Evolutionary conservation across 92 coral and sea anemone species (phyloP).

Genomic region (Metridium senile): DNA sequence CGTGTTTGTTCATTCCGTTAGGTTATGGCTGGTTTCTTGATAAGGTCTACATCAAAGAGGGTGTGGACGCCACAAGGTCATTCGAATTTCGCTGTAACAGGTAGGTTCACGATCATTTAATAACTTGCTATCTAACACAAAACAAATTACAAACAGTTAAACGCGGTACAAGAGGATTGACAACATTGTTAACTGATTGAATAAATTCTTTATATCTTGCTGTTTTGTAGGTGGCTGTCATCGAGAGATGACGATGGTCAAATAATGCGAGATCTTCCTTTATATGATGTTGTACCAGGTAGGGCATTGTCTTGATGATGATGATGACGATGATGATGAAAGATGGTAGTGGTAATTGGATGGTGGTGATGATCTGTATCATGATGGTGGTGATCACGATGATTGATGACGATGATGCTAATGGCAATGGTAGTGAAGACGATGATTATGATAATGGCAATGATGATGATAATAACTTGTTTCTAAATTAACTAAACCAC

Average conservation of each 20-base stretch:
- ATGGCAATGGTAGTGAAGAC: neutral
- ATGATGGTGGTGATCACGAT: neutral
- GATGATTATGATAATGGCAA: no score
- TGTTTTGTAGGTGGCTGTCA: constrained; percentile 77
- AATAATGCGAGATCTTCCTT: constrained; percentile 86
- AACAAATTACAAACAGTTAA: no score
- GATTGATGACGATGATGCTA: neutral
- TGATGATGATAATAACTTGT: no score
- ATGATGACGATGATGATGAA: neutral
- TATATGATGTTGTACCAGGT: constrained; percentile 85
- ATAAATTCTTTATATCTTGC: neutral
- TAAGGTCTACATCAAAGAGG: constrained; percentile 87
- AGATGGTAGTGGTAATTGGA: neutral
- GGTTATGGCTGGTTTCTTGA: constrained; percentile 97
- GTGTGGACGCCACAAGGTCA: constrained; percentile 81
- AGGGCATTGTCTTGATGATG: neutral
- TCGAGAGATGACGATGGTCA: constrained; percentile 97
- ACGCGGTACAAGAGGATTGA: neutral
- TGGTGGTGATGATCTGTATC: neutral
- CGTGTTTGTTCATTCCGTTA: neutral
- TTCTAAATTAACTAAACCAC: no score
- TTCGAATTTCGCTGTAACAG: constrained; percentile 84
- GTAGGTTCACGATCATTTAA: constrained; percentile 12
- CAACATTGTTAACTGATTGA: neutral
- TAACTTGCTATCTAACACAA: no score